Evolutionary conservation across 1,140 invertebrate species (phyloP).

Genomic region (Neuroterus valhalla): DNA sequence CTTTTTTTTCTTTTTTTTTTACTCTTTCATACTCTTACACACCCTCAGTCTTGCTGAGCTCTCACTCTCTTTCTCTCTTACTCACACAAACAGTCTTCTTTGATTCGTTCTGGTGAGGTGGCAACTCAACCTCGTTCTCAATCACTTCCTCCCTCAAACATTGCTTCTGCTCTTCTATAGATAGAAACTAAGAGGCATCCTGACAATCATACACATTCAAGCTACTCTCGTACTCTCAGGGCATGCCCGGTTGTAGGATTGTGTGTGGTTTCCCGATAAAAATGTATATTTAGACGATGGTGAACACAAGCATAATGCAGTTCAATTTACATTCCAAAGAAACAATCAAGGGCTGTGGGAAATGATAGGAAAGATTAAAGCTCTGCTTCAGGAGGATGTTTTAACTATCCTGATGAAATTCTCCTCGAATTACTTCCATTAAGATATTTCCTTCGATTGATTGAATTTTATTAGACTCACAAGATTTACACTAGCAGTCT

Average conservation of each 20-base stretch:
- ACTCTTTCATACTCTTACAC: conserved; percentile 36
- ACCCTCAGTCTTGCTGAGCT: too few species aligned
- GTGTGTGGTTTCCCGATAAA: conserved; percentile 54
- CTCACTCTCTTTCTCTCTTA: conserved; percentile 42
- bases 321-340: not conserved
- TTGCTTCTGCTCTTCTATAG: not conserved
- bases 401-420: too few species aligned
- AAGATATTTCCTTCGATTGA: too few species aligned
- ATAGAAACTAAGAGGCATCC: not conserved
- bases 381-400: too few species aligned
- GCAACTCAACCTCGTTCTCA: not conserved
- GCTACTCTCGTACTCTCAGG: conserved; percentile 75
- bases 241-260: conserved; percentile 75
- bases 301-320: too few species aligned
- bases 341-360: not conserved
- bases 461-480: too few species aligned
- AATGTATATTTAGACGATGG: conserved; percentile 20
- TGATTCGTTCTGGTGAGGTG: not conserved
- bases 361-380: too few species aligned
- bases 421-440: too few species aligned
- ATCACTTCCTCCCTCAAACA: conserved; percentile 13
- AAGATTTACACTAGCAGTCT: too few species aligned
- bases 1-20: conserved; percentile 29
- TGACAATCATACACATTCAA: conserved; percentile 53
- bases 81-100: conserved; percentile 31